Evolutionary conservation across 2,888 invertebrate species (phyloP), one percentile per base, ranked within the genome.

Genomic region (Ryuthela nishihirai): DNA sequence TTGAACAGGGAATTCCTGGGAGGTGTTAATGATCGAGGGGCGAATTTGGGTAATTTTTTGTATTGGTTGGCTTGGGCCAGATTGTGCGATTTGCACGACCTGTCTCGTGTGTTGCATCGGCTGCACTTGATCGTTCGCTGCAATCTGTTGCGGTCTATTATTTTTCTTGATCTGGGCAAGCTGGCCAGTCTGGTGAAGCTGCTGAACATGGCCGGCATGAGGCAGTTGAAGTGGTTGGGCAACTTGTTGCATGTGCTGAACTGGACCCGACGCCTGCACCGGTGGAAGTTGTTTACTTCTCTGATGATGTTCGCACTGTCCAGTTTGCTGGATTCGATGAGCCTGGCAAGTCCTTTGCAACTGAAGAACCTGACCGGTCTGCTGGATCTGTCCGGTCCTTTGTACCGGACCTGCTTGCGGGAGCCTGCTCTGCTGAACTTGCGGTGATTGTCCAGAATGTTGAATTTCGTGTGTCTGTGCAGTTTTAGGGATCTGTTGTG

Each of bases 1-100:
- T n/a, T n/a, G n/a, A n/a, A n/a, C n/a, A n/a, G n/a, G n/a, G n/a
- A n/a, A n/a, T n/a, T n/a, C n/a, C n/a, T n/a, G n/a, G n/a, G n/a
- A n/a, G n/a, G n/a, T n/a, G n/a, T n/a, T n/a, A n/a, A n/a, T n/a
- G n/a, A n/a, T n/a, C n/a, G n/a, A n/a, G n/a, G 50, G 56, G 18
- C 56, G 20, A 10, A 58, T 46, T 18, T 58, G 56, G 36, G 52
- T 58, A 7, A 58, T 26, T n/a, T 58, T 58, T 25, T 58, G 56
- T 38, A 58, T 35, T 34, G 50, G 56, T 38, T 56, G 56, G 18
- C 52, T 58, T 3, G 56, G 38, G 9, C 50, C 18, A 29, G 52
- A 24, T 21, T 58, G 56, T 15, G 50, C 50, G 12, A 39, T 50
- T 46, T 58, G 56, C 15, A 46, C 50, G 17, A 58, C 20, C 21